phyloP scores from a whole-genome alignment of 2,113 vertebrate genomes.

The Tringa solitaria region DNA sequence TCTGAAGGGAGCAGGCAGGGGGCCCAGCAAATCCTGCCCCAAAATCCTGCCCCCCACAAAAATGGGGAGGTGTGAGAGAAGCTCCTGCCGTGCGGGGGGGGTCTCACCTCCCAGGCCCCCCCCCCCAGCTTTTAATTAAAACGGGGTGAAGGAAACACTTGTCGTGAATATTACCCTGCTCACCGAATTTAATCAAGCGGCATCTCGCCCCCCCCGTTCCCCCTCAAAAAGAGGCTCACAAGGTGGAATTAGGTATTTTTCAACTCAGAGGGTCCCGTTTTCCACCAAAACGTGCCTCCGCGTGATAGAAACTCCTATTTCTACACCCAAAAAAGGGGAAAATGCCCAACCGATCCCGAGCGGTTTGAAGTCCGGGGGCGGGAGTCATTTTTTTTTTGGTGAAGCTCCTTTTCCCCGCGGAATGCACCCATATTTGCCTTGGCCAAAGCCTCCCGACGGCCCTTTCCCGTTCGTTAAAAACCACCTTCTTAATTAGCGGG shows the following conservation, averaged over 20 bases:
- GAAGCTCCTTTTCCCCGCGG: neutral
- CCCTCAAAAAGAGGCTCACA: neutral
- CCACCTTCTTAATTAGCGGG: neutral
- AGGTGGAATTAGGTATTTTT: rapidly evolving
- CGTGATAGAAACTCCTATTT: neutral
- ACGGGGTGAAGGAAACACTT: rapidly evolving
- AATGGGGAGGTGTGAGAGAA: rapidly evolving
- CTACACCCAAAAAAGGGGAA: neutral
- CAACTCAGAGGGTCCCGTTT: neutral
- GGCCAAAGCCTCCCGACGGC: neutral
- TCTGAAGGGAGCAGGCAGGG: rapidly evolving
- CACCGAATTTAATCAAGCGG: neutral
- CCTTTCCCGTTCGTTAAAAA: neutral
- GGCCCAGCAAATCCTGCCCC: neutral
- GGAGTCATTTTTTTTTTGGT: neutral
- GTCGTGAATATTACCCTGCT: rapidly evolving
- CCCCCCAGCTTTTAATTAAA: neutral
- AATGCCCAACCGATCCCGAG: rapidly evolving
- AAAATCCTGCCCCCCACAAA: neutral
- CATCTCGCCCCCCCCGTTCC: rapidly evolving
- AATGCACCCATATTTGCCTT: neutral
- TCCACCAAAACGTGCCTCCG: neutral
- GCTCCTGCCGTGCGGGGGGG: rapidly evolving
- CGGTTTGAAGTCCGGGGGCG: neutral
- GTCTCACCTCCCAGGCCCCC: rapidly evolving